phyloP scores from a whole-genome alignment of 2,888 invertebrate species.

The Bruchidius siliquastri region DNA sequence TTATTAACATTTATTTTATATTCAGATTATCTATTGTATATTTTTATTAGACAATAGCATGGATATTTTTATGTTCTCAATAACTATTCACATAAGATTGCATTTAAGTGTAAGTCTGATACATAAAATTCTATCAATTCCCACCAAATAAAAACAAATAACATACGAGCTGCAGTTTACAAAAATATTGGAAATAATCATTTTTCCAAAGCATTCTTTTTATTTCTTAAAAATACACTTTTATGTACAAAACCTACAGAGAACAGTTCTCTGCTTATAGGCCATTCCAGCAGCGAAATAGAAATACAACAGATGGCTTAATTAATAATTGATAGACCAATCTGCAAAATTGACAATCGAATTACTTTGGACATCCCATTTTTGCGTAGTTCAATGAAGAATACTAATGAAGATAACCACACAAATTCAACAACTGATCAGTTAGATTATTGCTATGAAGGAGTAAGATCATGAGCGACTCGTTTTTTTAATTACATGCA shows the following conservation, averaged over 20 bases:
- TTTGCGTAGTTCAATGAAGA: no score
- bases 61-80: background rate
- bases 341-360: no score
- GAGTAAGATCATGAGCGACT: no score
- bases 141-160: background rate
- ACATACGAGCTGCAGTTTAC: background rate
- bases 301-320: background rate
- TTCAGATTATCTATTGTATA: background rate
- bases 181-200: background rate
- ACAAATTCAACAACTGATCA: no score
- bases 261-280: background rate
- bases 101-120: background rate
- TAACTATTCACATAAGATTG: background rate
- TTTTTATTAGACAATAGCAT: background rate
- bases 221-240: background rate
- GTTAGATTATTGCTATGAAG: no score
- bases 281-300: background rate
- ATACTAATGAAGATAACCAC: no score
- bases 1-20: background rate
- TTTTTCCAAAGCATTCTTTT: background rate
- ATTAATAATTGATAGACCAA: no score
- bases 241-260: background rate
- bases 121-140: background rate
- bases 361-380: no score
- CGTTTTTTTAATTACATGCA: no score